Evolutionary conservation across 2,888 invertebrate genomes (phyloP), one percentile per base, ranked within the genome.

Genomic region (Nesidiocoris tenuis): DNA sequence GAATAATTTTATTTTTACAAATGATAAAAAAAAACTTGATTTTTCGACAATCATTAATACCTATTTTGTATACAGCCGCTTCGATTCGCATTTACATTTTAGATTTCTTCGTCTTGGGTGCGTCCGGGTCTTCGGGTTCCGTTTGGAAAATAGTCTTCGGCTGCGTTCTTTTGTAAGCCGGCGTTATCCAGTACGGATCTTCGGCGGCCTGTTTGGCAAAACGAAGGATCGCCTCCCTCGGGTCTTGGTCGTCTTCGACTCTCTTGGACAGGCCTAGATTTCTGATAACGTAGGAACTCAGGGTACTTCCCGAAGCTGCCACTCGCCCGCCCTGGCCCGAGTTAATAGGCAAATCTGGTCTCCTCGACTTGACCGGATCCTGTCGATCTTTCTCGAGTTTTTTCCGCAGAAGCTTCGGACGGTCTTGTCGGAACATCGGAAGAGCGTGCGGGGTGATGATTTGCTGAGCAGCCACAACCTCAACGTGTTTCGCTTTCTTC

Each of bases 371-470:
- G 0, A 94, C 87, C 0, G 95, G 94, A 84, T 95, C 94, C 81
- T 95, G 84, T 17, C 97, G 86, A 77, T 95, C 95, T 81, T 95
- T 96, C 82, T 96, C 96, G 88, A 95, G 90, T 82, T 92, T 92
- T 82, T 96, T 96, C 79, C 93, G 90, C 39, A 93, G 92, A 0
- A 95, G 94, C 79, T 95, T 90, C 0, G 96, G 89, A 80, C 95
- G 89, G 79, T 96, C 96, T 82, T 96, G 94, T 39, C 96, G 88
- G 85, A 98, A 99, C 84, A 99, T 86, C 0, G 98, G 98, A 76
- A 99, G 84, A 0, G 98, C 95, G 82, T 98, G 95, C 0, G 97
- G 98, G 0, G 98, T 97, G 9, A 99, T 95, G 59, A 98, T 95
- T 82, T 97, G 95, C 80, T 95, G 93, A 0, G 93, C 91, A 68